Evolutionary conservation across 1,140 invertebrate species (phyloP), one percentile per base, ranked within the genome.

Genomic region (Zaprionus camerounensis): DNA sequence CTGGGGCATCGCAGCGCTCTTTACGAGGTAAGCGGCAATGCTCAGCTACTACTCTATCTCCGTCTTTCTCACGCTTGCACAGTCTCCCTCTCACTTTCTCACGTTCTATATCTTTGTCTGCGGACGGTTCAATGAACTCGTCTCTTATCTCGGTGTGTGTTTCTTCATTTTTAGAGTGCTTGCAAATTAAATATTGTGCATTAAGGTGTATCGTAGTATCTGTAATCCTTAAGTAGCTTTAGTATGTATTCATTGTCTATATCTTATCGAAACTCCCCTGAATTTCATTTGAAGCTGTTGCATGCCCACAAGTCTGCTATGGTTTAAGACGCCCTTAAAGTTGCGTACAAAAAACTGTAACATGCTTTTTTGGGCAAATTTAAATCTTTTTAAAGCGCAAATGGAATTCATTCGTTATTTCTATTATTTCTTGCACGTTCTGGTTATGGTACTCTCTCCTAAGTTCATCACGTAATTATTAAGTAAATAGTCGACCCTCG

Each of bases 1-100:
- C 20, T 99, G 98, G 98, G 94, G 96, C 81, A 94, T 97, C 41
- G 97, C 97, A 1, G 96, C 96, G 3, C 90, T 97, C 12, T 97
- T 97, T 82, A 98, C 97, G 68, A 97, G 97, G 97, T 98, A 95
- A 93, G 91, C 82, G 31, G 24, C 44, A 28, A 17, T 12, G 46
- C 46, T 49, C 3, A 24, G 20, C 4, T 51, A 24, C 46, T 51
- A 3, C 46, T 22, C n/a, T 20, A 22, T 24, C 20, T 11, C 20
- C 2, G 9, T 51, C 46, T 12, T 5, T 20, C 20, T 22, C 20
- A 13, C 17, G 5, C 46, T 22, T 15, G 2, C 46, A 12, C 46
- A 22, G 1, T 22, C 20, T 20, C 46, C 20, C 12, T 20, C 20
- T 51, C 6, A 22, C 46, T 51, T 56, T 61, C n/a, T 49, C 5